These are phyloP conservation scores for Taeniopygia guttata DNA, from an alignment of 2,797 vertebrate species.

Conservation along the genomic window DNA sequence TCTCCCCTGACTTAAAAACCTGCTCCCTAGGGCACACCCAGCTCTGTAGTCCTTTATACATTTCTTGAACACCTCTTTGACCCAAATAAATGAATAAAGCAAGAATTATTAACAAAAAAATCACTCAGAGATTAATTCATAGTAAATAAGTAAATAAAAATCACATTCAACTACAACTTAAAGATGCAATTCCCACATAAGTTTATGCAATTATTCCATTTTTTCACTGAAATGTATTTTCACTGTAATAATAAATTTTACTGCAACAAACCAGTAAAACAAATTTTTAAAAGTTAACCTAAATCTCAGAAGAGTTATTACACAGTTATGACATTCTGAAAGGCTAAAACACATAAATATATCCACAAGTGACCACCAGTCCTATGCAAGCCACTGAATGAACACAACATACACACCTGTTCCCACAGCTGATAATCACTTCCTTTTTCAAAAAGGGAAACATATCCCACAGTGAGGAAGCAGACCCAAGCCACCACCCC, in stretches of 20 bases:
- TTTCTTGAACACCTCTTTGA: background rate
- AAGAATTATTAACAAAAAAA: background rate
- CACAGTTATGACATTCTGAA: background rate
- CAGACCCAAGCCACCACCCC: slow-evolving; percentile 87
- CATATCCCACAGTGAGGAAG: slow-evolving; percentile 86
- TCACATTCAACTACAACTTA: background rate
- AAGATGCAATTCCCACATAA: background rate
- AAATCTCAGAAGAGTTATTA: background rate
- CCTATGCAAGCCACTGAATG: rapidly evolving
- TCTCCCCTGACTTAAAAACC: slow-evolving; percentile 14
- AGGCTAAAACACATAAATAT: background rate
- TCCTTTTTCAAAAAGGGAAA: slow-evolving; percentile 79
- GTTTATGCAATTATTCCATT: background rate
- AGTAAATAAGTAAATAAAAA: background rate
- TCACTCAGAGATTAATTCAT: background rate
- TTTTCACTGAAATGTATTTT: background rate
- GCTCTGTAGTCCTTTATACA: background rate
- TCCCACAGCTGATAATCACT: slow-evolving; percentile 76
- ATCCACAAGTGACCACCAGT: background rate
- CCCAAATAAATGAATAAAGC: background rate
- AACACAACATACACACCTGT: slow-evolving; percentile 78
- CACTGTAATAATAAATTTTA: background rate
- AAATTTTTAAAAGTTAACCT: background rate
- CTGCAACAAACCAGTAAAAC: background rate
- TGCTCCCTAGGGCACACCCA: slow-evolving; percentile 46